Conservation (phyloP, 2,797 vertebrate species). For the Cercopithecus diana region DNA sequence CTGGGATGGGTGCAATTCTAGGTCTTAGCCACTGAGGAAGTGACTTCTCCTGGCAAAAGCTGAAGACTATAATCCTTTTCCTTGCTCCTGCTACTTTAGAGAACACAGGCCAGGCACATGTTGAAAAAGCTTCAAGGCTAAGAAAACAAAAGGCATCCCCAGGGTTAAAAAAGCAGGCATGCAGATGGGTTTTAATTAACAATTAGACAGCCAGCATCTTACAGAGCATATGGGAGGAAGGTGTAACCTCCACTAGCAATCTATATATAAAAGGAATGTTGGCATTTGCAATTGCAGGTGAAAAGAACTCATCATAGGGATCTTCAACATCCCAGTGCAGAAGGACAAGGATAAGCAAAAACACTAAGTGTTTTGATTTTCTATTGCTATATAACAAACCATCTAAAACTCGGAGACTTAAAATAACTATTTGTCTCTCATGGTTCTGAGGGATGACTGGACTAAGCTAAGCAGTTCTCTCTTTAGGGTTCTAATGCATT, state of each 20-base stretch:
- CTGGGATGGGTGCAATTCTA: not conserved
- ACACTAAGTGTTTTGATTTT: not conserved
- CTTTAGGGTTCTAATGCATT: not conserved
- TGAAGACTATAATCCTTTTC: not conserved
- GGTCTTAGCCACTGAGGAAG: not conserved
- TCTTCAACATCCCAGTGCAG: not conserved
- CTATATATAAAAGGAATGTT: not conserved
- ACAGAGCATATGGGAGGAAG: not conserved
- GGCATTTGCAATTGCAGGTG: not conserved
- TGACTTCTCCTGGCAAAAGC: not conserved
- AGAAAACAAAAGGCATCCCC: not conserved
- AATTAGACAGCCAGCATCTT: not conserved
- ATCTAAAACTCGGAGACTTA: not conserved
- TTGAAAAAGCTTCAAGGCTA: not conserved
- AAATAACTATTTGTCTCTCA: not conserved
- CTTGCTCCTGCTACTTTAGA: not conserved
- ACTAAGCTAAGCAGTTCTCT: not conserved
- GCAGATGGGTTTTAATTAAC: not conserved
- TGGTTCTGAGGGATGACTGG: not conserved
- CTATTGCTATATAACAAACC: not conserved
- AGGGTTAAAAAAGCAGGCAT: not conserved
- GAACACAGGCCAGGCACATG: not conserved
- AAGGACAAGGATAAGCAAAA: not conserved
- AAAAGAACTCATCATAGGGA: not conserved
- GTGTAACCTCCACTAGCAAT: not conserved